phyloP scores from a whole-genome alignment of 2,797 vertebrate species.

The Galago senegalensis region DNA sequence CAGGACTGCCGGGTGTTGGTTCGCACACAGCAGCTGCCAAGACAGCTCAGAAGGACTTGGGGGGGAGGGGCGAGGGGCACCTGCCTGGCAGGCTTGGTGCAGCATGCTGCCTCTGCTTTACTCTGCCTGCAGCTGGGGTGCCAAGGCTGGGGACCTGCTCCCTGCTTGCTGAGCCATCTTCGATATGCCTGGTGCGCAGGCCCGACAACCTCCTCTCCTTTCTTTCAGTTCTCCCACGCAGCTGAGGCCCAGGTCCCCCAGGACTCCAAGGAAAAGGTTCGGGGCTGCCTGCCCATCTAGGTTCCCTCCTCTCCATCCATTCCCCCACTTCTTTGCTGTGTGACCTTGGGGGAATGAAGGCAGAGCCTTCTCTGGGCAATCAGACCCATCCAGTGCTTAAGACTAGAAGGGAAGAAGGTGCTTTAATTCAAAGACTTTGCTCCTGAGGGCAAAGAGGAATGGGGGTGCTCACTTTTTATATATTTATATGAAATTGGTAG shows the following conservation, averaged over 20 bases:
- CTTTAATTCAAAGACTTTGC: constrained; percentile 60
- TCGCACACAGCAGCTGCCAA: neutral
- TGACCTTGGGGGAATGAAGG: constrained; percentile 50
- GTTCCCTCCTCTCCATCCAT: neutral
- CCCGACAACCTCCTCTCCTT: constrained; percentile 72
- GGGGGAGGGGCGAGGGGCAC: neutral
- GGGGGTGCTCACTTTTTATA: constrained; percentile 48
- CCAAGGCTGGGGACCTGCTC: constrained; percentile 24
- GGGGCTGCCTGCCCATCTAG: constrained; percentile 83
- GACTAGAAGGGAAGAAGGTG: constrained; percentile 65
- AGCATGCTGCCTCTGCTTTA: constrained; percentile 75
- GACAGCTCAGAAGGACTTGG: constrained; percentile 59
- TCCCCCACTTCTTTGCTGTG: constrained; percentile 28
- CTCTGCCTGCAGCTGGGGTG: constrained; percentile 57
- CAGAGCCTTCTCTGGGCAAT: constrained; percentile 36
- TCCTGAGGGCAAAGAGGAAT: neutral
- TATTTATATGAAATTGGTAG: constrained; percentile 67
- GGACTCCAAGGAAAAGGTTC: constrained; percentile 79
- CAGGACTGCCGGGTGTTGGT: constrained; percentile 47
- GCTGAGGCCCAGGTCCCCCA: constrained; percentile 78
- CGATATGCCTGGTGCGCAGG: neutral
- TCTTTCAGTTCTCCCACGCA: constrained; percentile 84
- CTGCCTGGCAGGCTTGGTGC: constrained; percentile 12
- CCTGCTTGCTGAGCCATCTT: neutral
- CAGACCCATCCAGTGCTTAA: constrained; percentile 52